Conservation (phyloP, 2,888 invertebrate genomes). For the Leucoma salicis region DNA sequence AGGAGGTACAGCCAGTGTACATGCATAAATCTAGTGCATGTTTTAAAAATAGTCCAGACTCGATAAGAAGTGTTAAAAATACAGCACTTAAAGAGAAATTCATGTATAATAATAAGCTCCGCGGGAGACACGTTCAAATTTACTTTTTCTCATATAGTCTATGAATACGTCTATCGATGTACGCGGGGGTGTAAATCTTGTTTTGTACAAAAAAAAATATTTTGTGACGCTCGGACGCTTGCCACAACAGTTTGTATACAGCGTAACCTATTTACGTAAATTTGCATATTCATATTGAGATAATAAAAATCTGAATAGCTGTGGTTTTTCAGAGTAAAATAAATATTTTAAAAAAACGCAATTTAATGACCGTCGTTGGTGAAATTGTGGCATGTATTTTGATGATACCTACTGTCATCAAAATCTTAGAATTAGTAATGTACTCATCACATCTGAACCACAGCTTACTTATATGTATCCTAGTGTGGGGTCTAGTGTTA, state of each 20-base stretch:
- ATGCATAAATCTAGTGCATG: no score
- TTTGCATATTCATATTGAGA: conserved; percentile 27
- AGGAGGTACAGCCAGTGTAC: neutral
- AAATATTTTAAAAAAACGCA: neutral
- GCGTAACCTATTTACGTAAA: conserved; percentile 27
- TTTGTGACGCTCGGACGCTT: conserved; percentile 20
- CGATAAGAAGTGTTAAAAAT: conserved; percentile 3
- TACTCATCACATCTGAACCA: no score
- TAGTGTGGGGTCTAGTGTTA: no score
- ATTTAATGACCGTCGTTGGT: no score
- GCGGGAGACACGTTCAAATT: conserved; percentile 27
- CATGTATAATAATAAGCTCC: conserved; percentile 28
- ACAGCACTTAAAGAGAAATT: conserved; percentile 8
- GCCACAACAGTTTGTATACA: conserved; percentile 27
- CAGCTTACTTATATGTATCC: no score
- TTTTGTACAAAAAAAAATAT: conserved; percentile 14
- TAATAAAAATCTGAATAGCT: conserved; percentile 16
- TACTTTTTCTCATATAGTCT: conserved; percentile 27
- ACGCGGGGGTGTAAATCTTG: conserved; percentile 36
- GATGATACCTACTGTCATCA: no score
- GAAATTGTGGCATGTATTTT: no score
- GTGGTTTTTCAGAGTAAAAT: neutral
- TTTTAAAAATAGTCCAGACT: no score
- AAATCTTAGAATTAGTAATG: no score
- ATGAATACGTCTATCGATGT: conserved; percentile 36